Percentiles rank a stretch among this genome's conserved stretches.
Evolutionary conservation across 2,888 invertebrate species (phyloP).

Genomic region (Ryuthela nishihirai): DNA sequence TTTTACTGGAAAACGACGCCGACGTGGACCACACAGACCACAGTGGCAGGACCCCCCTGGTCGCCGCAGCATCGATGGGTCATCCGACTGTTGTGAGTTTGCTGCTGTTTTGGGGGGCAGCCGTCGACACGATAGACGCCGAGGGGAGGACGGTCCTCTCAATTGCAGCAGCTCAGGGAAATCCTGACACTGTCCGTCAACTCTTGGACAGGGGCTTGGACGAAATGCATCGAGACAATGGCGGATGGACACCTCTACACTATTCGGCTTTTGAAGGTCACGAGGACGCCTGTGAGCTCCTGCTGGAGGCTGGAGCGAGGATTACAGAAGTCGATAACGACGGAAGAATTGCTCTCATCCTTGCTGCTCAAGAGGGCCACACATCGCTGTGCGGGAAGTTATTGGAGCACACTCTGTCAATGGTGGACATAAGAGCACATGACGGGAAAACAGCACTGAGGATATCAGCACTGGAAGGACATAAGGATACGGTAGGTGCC

Average conservation of each 20-base stretch:
- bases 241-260: slow-evolving; percentile 95
- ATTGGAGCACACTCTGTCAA: slow-evolving; percentile 67
- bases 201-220: slow-evolving; percentile 73
- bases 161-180: slow-evolving; percentile 51
- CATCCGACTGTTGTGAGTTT: slow-evolving; percentile 80
- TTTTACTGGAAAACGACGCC: slow-evolving; percentile 84
- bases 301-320: slow-evolving; percentile 81
- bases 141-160: slow-evolving; percentile 78
- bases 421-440: slow-evolving; percentile 79
- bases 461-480: slow-evolving; percentile 76
- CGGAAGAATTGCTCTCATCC: slow-evolving; percentile 72
- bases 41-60: slow-evolving; percentile 73
- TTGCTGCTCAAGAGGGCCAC: slow-evolving; percentile 87
- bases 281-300: slow-evolving; percentile 71
- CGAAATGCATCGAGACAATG: slow-evolving; percentile 69
- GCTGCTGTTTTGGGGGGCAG: slow-evolving; percentile 91
- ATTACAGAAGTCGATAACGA: slow-evolving; percentile 88
- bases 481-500: slow-evolving; percentile 64
- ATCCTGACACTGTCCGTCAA: slow-evolving; percentile 79
- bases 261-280: slow-evolving; percentile 95
- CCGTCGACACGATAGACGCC: slow-evolving; percentile 89
- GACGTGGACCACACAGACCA: slow-evolving; percentile 83
- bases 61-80: slow-evolving; percentile 88
- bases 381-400: slow-evolving; percentile 63
- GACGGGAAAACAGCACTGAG: slow-evolving; percentile 67